A percentile compares a stretch with the other conserved stretches of the same genome.
Conservation (phyloP, 2,888 invertebrate species). For the Nowickia ferox region DNA sequence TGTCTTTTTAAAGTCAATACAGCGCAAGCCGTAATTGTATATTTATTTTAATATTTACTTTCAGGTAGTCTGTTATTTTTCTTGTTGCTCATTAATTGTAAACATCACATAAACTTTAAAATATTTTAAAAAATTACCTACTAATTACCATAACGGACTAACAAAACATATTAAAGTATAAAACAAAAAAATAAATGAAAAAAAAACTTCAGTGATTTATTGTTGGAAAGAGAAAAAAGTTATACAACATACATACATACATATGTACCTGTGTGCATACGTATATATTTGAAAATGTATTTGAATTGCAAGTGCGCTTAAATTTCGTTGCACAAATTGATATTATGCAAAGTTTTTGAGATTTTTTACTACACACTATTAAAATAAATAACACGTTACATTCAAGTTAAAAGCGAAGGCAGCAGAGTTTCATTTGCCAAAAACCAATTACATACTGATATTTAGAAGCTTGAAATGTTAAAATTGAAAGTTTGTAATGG, state of each 20-base stretch:
- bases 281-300: not conserved
- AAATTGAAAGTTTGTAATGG: not conserved
- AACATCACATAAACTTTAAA: constrained; percentile 3
- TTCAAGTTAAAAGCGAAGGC: constrained; percentile 5
- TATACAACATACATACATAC: constrained; percentile 10
- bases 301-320: constrained; percentile 1
- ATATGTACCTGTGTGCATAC: too few relatives aligned
- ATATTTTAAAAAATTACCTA: constrained; percentile 13
- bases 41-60: not conserved
- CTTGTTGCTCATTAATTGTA: not conserved
- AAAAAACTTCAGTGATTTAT: constrained; percentile 39
- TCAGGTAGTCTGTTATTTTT: not conserved
- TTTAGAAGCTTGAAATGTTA: constrained; percentile 1
- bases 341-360: constrained; percentile 7
- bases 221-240: not conserved
- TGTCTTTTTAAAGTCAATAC: not conserved
- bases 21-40: not conserved
- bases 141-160: constrained; percentile 54
- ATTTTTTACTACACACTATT: not conserved
- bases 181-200: not conserved
- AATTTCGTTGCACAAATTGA: not conserved
- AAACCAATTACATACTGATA: not conserved
- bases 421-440: not conserved
- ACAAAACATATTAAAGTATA: not conserved
- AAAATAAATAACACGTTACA: constrained; percentile 13